Evolutionary conservation across 2,797 vertebrate species (phyloP).

Genomic region (Poeciliopsis gracilis): DNA sequence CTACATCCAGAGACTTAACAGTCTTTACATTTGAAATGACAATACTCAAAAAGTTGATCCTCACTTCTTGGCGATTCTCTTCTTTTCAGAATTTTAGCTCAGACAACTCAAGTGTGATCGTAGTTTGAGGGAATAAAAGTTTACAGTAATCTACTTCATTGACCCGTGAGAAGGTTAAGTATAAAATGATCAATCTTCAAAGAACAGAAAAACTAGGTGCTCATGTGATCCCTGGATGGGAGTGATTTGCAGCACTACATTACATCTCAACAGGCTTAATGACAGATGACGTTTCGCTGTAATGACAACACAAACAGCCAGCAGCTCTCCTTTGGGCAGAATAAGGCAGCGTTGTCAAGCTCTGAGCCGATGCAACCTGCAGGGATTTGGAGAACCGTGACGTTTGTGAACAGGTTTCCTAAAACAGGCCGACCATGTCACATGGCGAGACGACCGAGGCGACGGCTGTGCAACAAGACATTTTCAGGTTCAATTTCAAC

Average conservation of each 20-base stretch:
- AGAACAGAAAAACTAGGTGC: background rate
- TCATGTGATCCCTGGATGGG: background rate
- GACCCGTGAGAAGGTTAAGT: background rate
- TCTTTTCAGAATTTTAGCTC: background rate
- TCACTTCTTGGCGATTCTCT: background rate
- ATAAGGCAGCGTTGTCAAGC: conserved; percentile 11
- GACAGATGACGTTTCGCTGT: background rate
- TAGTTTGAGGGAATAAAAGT: background rate
- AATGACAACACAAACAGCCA: conserved; percentile 15
- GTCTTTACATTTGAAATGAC: background rate
- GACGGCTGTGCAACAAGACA: background rate
- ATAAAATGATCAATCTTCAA: background rate
- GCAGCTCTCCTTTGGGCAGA: background rate
- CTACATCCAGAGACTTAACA: too few relatives aligned
- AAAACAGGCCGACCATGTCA: background rate
- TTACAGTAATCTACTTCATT: background rate
- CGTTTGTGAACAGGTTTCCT: background rate
- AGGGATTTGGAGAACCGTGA: background rate
- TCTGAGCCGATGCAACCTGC: background rate
- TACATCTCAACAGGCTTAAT: background rate
- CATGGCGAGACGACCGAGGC: background rate
- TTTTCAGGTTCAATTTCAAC: too few relatives aligned
- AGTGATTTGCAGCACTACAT: background rate
- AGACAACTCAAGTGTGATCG: too few relatives aligned
- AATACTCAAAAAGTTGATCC: background rate